Evolutionary conservation across 2,888 invertebrate genomes (phyloP), one percentile per base, ranked within the genome.

Genomic region (Schizotus pectinicornis): DNA sequence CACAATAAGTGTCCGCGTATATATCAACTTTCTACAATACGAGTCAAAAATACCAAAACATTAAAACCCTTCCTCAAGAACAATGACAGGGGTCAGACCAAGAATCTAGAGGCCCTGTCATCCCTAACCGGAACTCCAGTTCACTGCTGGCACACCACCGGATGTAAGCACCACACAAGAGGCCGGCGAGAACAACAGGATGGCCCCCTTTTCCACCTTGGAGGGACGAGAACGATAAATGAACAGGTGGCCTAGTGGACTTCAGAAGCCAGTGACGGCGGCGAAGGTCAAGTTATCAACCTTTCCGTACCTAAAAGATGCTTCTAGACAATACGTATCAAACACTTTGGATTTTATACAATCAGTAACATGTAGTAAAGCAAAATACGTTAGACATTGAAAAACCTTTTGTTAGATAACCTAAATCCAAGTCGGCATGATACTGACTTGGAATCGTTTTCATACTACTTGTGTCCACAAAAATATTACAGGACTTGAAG

Each of bases 61-160:
- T 59, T 61, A 60, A 62, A 61, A 59, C 59, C 55, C 59, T 59
- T 56, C 53, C 55, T 59, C 51, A 61, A 61, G 60, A 67, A 67
- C 65, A 68, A 68, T 67, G 67, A 66, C 63, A 64, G 62, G 64
- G 69, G 68, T 69, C 66, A 67, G 62, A 35, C 45, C 43, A 61
- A 63, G 63, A 63, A 62, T 66, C 54, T 57, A 62, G 55, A 60
- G 49, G 63, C 48, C 55, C 59, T 64, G 66, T 65, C 65, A 67
- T 68, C 62, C 64, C 54, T 62, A 60, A 63, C 64, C 65, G 69
- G 70, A 70, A 68, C 45, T 63, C 51, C 42, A 56, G 55, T 66
- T 57, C 63, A 64, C 61, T 56, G 51, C 39, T 32, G 46, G 45
- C 49, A 33, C 11, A 56, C 11, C 51, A 35, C 51, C 51, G 56